phyloP scores from a whole-genome alignment of 2,797 vertebrate genomes.

The Hippoglossus hippoglossus region DNA sequence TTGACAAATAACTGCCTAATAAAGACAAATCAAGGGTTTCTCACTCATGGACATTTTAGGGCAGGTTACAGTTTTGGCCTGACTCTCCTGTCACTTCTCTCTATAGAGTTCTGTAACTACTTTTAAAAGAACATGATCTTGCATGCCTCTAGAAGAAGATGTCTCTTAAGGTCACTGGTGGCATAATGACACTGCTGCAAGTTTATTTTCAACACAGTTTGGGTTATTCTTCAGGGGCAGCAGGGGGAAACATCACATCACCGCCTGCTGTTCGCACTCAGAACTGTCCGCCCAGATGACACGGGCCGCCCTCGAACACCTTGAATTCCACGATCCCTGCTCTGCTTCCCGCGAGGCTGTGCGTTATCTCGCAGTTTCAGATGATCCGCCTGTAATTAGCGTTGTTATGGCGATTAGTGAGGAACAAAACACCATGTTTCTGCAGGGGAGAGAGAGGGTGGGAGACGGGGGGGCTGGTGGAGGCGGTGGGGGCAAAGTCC shows the following conservation, averaged over 20 bases:
- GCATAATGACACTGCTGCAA: not conserved
- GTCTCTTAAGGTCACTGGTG: too few species aligned
- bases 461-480: not conserved
- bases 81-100: not conserved
- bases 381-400: constrained; percentile 37
- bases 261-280: constrained; percentile 27
- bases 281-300: constrained; percentile 36
- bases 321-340: not conserved
- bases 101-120: not conserved
- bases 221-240: too few species aligned
- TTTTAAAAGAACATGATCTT: not conserved
- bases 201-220: not conserved
- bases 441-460: not conserved
- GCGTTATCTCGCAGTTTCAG: constrained; percentile 47
- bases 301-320: constrained; percentile 11
- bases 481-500: not conserved
- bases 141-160: too few species aligned
- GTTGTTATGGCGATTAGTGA: constrained; percentile 9
- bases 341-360: constrained; percentile 4
- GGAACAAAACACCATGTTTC: constrained; percentile 39
- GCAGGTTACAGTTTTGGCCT: not conserved
- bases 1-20: not conserved
- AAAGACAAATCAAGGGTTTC: not conserved
- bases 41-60: not conserved
- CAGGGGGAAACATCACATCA: constrained; percentile 1